Evolutionary conservation across 2,797 vertebrate genomes (phyloP).

Genomic region (Gymnodraco acuticeps): DNA sequence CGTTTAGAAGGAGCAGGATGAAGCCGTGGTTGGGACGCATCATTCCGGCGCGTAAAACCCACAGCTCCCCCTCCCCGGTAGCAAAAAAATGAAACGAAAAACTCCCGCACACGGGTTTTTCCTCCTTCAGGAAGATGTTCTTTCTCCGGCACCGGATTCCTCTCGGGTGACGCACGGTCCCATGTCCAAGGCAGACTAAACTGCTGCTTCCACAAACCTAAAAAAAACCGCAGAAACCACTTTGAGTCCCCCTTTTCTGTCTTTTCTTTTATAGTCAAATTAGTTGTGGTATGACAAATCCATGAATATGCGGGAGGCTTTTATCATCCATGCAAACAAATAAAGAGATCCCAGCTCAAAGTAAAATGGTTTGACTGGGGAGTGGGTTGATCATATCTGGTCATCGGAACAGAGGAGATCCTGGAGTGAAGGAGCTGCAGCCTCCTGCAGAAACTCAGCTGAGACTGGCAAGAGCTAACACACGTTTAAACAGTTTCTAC

Average conservation of each 20-base stretch:
- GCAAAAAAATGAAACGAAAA: slow-evolving; percentile 27
- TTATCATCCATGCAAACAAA: slow-evolving; percentile 67
- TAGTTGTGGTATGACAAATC: slow-evolving; percentile 77
- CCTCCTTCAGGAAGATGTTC: slow-evolving; percentile 79
- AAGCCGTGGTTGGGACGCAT: slow-evolving; percentile 87
- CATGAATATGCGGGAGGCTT: slow-evolving; percentile 60
- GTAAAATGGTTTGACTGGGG: slow-evolving; percentile 37
- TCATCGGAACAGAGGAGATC: slow-evolving; percentile 69
- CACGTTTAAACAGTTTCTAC: slow-evolving; percentile 80
- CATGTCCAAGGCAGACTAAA: slow-evolving; percentile 79
- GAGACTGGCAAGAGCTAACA: slow-evolving; percentile 70
- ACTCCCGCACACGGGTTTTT: slow-evolving; percentile 62
- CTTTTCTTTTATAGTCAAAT: slow-evolving; percentile 63
- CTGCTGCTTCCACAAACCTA: slow-evolving; percentile 61
- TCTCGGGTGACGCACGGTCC: slow-evolving; percentile 77
- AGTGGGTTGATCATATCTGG: slow-evolving; percentile 56
- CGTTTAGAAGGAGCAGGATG: slow-evolving; percentile 88
- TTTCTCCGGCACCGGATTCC: slow-evolving; percentile 77
- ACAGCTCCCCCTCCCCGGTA: slow-evolving; percentile 59
- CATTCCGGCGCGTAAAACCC: slow-evolving; percentile 80
- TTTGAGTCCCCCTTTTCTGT: slow-evolving; percentile 43
- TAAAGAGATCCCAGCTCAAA: slow-evolving; percentile 68
- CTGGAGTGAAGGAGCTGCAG: slow-evolving; percentile 68
- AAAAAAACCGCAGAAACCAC: slow-evolving; percentile 41
- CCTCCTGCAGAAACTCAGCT: slow-evolving; percentile 72